A percentile compares a stretch with the other conserved stretches of the same genome.
Evolutionary conservation across 2,888 invertebrate species (phyloP).

Genomic region (Scelioninae gen. 1): DNA sequence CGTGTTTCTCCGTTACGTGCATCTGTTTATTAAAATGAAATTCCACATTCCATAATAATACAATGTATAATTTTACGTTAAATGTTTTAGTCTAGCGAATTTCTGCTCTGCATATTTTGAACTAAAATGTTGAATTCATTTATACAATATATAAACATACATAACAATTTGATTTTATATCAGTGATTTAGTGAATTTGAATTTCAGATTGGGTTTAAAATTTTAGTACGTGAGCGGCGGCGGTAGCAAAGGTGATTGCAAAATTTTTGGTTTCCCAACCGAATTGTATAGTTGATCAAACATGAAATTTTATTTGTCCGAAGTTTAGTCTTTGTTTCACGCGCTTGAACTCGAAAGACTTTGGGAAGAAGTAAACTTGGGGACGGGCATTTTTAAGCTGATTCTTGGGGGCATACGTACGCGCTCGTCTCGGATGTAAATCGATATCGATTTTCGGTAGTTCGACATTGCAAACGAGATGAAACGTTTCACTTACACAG

Average conservation of each 20-base stretch:
- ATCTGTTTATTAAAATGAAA: constrained; percentile 10
- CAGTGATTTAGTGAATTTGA: constrained; percentile 6
- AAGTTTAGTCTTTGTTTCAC: constrained; percentile 47
- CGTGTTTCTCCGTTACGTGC: neutral
- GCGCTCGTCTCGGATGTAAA: constrained; percentile 55
- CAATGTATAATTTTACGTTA: neutral
- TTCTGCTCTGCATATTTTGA: no score
- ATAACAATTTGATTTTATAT: constrained; percentile 1
- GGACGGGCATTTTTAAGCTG: constrained; percentile 31
- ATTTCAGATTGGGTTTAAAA: constrained; percentile 21
- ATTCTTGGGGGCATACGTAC: constrained; percentile 45
- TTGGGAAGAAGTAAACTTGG: constrained; percentile 18
- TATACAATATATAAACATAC: neutral
- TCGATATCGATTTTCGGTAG: constrained; percentile 66
- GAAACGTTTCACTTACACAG: constrained; percentile 66
- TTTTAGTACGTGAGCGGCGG: no score
- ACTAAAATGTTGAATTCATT: neutral
- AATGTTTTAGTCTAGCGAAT: no score
- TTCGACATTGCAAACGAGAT: constrained; percentile 58
- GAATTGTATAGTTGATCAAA: constrained; percentile 33
- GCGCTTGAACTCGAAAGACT: constrained; percentile 32
- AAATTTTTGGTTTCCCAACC: constrained; percentile 16
- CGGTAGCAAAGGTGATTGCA: neutral
- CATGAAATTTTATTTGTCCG: constrained; percentile 40
- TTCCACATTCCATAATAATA: neutral